Evolutionary conservation across 2,888 invertebrate genomes (phyloP).

Genomic region (Diaprepes abbreviatus): DNA sequence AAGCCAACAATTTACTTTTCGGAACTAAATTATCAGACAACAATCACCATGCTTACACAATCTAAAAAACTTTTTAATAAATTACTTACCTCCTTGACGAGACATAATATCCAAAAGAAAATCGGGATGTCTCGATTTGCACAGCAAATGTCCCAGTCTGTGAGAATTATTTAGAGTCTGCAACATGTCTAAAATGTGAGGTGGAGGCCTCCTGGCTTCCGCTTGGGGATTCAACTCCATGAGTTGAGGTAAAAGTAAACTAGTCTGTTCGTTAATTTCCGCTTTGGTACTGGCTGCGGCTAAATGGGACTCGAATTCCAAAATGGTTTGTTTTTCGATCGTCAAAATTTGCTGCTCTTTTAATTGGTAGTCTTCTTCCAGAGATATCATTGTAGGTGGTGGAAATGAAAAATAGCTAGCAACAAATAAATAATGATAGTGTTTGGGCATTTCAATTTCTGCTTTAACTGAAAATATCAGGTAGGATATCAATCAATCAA

Average conservation of each 20-base stretch:
- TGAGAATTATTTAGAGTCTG: constrained; percentile 82
- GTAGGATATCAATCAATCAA: no score
- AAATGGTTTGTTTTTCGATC: constrained; percentile 82
- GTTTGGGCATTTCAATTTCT: no score
- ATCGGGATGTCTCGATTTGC: constrained; percentile 90
- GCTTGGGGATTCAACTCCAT: constrained; percentile 90
- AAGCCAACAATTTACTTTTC: no score
- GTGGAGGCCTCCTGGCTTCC: constrained; percentile 85
- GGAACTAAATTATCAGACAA: no score
- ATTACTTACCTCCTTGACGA: constrained; percentile 75
- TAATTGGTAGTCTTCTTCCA: constrained; percentile 72
- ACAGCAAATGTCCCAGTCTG: constrained; percentile 89
- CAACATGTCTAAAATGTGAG: constrained; percentile 81
- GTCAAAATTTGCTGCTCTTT: constrained; percentile 79
- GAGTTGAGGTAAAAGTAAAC: constrained; percentile 86
- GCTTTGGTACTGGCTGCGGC: constrained; percentile 91
- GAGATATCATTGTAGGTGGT: constrained; percentile 75
- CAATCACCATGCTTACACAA: not conserved
- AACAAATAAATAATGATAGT: constrained; percentile 5
- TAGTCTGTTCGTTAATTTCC: constrained; percentile 91
- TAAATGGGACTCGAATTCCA: constrained; percentile 92
- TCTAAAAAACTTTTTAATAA: not conserved
- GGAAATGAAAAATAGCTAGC: constrained; percentile 77
- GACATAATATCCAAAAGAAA: constrained; percentile 94
- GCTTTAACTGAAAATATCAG: no score